Conservation (phyloP, 2,888 invertebrate genomes). For the Orthonevra nobilis region DNA sequence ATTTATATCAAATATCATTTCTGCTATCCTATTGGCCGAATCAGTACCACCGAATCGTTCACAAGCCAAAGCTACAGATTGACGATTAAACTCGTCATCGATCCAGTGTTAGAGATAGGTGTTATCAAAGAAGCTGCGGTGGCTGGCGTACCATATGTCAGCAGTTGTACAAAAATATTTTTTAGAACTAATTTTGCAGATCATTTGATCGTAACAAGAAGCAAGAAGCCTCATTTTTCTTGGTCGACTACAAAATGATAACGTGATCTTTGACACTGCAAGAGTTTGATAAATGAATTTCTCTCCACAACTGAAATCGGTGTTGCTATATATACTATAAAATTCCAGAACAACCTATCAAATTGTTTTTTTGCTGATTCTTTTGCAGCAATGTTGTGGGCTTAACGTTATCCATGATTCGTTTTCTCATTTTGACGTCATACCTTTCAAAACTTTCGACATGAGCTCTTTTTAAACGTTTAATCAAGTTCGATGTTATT, state of each 20-base stretch:
- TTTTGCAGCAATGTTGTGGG: not conserved
- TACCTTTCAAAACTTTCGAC: not conserved
- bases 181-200: not conserved
- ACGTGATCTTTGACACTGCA: not conserved
- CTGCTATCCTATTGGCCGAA: conserved; percentile 3
- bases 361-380: not conserved
- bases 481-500: not conserved
- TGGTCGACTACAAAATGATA: not conserved
- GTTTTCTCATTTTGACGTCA: not conserved
- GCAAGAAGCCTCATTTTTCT: not conserved
- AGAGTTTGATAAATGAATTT: not conserved
- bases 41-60: conserved; percentile 11
- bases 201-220: not conserved
- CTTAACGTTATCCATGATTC: not conserved
- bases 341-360: not conserved
- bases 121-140: not conserved
- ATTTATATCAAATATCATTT: not conserved
- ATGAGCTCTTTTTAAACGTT: not conserved
- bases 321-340: not conserved
- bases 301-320: not conserved
- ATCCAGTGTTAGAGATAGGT: conserved; percentile 12
- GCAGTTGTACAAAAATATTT: conserved; percentile 1
- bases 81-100: not conserved
- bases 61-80: not conserved
- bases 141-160: not conserved